Conservation (phyloP, 2,888 invertebrate species). For the Ptychoptera contaminata region DNA sequence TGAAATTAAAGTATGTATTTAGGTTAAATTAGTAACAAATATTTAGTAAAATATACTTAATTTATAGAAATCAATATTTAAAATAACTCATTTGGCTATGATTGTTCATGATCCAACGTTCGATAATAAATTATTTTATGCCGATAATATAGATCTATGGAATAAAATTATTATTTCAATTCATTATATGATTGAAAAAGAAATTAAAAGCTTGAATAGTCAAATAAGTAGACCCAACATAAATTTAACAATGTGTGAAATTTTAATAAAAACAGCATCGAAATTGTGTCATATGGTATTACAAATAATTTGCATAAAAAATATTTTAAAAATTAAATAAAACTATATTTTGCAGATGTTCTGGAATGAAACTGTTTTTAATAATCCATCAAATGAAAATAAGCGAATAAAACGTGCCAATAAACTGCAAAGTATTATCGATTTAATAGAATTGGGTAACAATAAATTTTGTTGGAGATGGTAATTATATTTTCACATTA, state of each 20-base stretch:
- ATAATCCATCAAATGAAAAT: not conserved
- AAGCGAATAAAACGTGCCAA: not conserved
- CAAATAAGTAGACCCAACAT: not conserved
- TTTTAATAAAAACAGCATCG: not conserved
- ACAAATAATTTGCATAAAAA: too few relatives aligned
- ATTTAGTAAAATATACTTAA: not conserved
- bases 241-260: not conserved
- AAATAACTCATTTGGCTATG: not conserved
- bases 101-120: not conserved
- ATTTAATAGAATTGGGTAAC: conserved; percentile 1
- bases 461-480: conserved; percentile 4
- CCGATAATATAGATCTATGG: not conserved
- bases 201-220: conserved; percentile 1
- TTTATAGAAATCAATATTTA: not conserved
- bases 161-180: conserved; percentile 3
- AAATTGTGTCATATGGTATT: conserved; percentile 5
- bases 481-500: not conserved
- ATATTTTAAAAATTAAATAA: not conserved
- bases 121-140: not conserved
- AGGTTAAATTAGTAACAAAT: not conserved
- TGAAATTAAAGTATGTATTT: conserved; percentile 1
- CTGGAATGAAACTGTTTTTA: conserved; percentile 2
- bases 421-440: conserved; percentile 1
- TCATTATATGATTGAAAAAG: conserved; percentile 1
- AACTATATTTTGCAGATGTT: not conserved